A percentile compares a stretch with the other conserved stretches of the same genome.
phyloP scores from a whole-genome alignment of 2,888 invertebrate genomes.

The Rhingia campestris region DNA sequence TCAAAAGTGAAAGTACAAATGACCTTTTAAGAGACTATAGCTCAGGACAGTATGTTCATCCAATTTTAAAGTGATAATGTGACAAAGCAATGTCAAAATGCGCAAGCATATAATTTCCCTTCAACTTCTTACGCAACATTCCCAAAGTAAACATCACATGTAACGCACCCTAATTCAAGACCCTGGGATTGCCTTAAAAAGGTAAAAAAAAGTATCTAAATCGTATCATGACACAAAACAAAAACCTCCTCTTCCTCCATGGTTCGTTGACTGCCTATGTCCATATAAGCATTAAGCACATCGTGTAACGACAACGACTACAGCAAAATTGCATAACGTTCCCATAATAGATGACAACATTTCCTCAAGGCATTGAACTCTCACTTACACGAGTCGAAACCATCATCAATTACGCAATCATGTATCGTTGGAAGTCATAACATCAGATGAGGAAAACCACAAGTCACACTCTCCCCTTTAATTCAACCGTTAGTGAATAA shows the following conservation, averaged over 20 bases:
- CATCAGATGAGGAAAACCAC: neutral
- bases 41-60: neutral
- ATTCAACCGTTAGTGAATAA: slow-evolving; percentile 24
- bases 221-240: slow-evolving; percentile 34
- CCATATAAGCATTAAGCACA: slow-evolving; percentile 44
- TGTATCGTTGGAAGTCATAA: neutral
- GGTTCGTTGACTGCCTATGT: slow-evolving; percentile 57
- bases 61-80: slow-evolving; percentile 31
- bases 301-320: slow-evolving; percentile 19
- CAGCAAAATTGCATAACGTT: slow-evolving; percentile 54
- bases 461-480: slow-evolving; percentile 28
- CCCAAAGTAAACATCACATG: neutral
- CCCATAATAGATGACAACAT: slow-evolving; percentile 48
- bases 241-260: slow-evolving; percentile 36
- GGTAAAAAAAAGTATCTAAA: slow-evolving; percentile 46
- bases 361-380: slow-evolving; percentile 70
- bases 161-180: slow-evolving; percentile 18
- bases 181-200: slow-evolving; percentile 29
- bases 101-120: neutral
- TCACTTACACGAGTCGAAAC: slow-evolving; percentile 28
- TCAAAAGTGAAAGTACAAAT: slow-evolving; percentile 37
- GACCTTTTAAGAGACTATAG: neutral
- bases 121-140: neutral
- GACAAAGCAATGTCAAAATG: slow-evolving; percentile 26
- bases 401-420: slow-evolving; percentile 23